Percentiles rank a stretch among this genome's conserved stretches.
Evolutionary conservation across 92 coral and sea anemone species (phyloP).

Genomic region (Montipora capitata): DNA sequence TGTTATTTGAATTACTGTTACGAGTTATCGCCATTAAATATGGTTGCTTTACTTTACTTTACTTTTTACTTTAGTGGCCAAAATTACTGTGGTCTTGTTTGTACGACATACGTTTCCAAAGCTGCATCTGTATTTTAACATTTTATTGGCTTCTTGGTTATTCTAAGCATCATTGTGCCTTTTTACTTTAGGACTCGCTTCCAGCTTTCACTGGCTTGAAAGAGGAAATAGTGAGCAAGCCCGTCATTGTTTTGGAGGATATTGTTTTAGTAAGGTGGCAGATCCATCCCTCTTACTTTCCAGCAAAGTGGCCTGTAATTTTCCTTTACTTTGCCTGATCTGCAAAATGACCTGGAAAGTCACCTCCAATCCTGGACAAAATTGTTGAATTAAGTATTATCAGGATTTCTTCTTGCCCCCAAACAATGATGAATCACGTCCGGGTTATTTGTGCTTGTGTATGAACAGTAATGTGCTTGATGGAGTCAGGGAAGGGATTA

Average conservation of each 20-base stretch:
- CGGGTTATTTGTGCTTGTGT: no score
- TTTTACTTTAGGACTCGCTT: slow-evolving; percentile 12
- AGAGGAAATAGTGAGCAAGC: slow-evolving; percentile 82
- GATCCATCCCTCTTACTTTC: no score
- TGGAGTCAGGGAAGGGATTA: no score
- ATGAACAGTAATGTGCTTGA: no score
- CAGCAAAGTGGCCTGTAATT: no score
- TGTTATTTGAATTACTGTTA: no score
- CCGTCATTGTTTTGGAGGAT: slow-evolving; percentile 44
- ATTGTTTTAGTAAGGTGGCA: neutral
- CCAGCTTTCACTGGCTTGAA: slow-evolving; percentile 70
- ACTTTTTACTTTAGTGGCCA: neutral
- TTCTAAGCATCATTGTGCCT: neutral
- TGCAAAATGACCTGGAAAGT: neutral
- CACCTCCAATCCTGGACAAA: neutral
- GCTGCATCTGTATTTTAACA: neutral
- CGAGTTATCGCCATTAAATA: no score
- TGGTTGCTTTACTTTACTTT: no score
- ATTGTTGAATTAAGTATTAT: no score
- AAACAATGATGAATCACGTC: no score
- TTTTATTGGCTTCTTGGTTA: neutral
- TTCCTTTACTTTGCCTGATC: neutral
- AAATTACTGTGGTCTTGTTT: neutral
- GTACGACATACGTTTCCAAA: neutral
- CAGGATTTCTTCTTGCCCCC: no score